Base-by-base conservation (phyloP, 2,888 invertebrate species). In the Micoletzkya japonica region DNA sequence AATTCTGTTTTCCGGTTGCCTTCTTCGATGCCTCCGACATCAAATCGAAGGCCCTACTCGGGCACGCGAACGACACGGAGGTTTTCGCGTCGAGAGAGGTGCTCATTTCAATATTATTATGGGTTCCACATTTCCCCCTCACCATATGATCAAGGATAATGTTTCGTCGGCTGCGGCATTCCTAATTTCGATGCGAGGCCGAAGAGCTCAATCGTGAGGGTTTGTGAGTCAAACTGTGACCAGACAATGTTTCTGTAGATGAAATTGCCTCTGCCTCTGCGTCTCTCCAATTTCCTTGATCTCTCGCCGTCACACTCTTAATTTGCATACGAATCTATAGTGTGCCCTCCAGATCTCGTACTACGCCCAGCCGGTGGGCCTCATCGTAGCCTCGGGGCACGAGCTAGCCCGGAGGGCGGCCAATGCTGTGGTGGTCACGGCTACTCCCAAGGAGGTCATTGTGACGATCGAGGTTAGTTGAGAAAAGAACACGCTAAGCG, bases 381-480 rank as follows among this genome's bases (percentile, higher is more conserved):
- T 81, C 6, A 78, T 87, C 30, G 74, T 86, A 14, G 86, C 86
- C 0, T 89, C 90, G 34, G 91, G 91, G 86, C 93, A 93, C 87
- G 86, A 87, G 0, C 90, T 90, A 14, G 95, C 95, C 0, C 92
- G 94, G 87, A 89, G 90, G 78, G 95, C 94, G 34, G 91, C 93
- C 0, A 90, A 90, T 76, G 89, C 91, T 84, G 88, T 96, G 1
- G 92, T 93, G 61, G 83, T 93, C 28, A 86, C 76, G 17, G 71
- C 73, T 14, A 73, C 73, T 14, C 68, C 30, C 7, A 72, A 71
- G 44, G 76, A 90, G 36, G 93, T 94, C 0, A 88, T 92, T 32
- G 91, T 95, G 69, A 92, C 93, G 0, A 94, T 95, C 72, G 92
- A 94, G 85, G 89, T 89, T n/a, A n/a, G n/a, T n/a, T n/a, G n/a